Percentiles rank a stretch among this genome's conserved stretches.
These are phyloP conservation scores for Hirtodrosophila confusa DNA, from an alignment of 2,888 invertebrate species.

Conservation along the genomic window DNA sequence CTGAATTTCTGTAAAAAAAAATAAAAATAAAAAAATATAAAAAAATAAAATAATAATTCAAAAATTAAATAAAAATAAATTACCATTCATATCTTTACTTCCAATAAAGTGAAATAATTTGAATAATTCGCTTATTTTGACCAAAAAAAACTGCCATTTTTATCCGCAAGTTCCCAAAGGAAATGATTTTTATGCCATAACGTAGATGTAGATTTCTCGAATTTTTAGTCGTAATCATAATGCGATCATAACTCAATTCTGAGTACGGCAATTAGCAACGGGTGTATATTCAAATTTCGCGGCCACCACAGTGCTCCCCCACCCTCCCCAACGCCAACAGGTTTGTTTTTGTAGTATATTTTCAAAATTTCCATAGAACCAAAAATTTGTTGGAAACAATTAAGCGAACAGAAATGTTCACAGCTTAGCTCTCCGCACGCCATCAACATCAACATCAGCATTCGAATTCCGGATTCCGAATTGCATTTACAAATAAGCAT, in stretches of 20 bases:
- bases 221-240: slow-evolving; percentile 1
- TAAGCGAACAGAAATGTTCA: slow-evolving; percentile 60
- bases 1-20: no score
- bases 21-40: no score
- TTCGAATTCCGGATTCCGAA: slow-evolving; percentile 22
- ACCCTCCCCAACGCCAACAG: neutral
- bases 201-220: no score
- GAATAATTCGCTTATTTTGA: no score
- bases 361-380: slow-evolving; percentile 30
- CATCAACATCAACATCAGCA: slow-evolving; percentile 23
- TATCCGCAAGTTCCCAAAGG: no score
- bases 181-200: no score
- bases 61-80: no score
- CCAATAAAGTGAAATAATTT: no score
- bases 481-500: slow-evolving; percentile 76
- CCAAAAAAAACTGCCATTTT: no score
- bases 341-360: slow-evolving; percentile 3
- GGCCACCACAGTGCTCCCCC: neutral
- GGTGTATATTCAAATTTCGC: neutral
- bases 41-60: no score
- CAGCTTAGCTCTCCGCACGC: slow-evolving; percentile 44
- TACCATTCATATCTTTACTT: no score
- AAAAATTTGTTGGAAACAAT: slow-evolving; percentile 48
- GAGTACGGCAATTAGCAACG: slow-evolving; percentile 15
- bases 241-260: slow-evolving; percentile 23